Evolutionary conservation across 2,113 vertebrate species (phyloP).

Genomic region (Theropithecus gelada): DNA sequence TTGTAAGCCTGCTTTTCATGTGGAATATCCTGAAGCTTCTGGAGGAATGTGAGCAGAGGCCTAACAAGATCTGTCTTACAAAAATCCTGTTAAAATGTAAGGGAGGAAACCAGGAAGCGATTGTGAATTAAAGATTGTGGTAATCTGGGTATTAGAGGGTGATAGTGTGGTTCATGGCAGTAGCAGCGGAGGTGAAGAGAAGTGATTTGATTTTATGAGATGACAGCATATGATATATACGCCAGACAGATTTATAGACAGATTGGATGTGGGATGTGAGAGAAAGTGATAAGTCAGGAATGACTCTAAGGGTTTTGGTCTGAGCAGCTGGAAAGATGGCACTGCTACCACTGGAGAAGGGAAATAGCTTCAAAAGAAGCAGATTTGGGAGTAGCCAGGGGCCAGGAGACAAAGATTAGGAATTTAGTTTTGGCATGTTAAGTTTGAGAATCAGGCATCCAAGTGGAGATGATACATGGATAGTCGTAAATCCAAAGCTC

Average conservation of each 20-base stretch:
- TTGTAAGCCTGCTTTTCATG: background rate
- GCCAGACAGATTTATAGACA: background rate
- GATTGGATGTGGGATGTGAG: background rate
- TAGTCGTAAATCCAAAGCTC: background rate
- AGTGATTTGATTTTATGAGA: background rate
- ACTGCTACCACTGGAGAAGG: background rate
- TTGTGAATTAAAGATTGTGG: rapidly evolving
- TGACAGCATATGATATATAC: background rate
- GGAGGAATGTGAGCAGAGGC: background rate
- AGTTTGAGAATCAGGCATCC: background rate
- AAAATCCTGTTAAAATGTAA: background rate
- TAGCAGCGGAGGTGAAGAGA: background rate
- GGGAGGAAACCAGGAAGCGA: background rate
- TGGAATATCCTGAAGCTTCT: background rate
- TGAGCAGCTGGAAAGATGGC: background rate
- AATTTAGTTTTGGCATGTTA: background rate
- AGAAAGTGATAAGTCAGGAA: constrained; percentile 15
- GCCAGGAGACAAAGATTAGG: background rate
- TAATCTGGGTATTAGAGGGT: background rate
- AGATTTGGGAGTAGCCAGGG: background rate
- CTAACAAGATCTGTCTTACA: background rate
- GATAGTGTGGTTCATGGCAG: background rate
- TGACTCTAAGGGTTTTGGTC: background rate
- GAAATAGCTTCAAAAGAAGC: background rate
- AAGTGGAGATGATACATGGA: background rate